Evolutionary conservation across 2,888 invertebrate species (phyloP).

Genomic region (Morinoia aosen): DNA sequence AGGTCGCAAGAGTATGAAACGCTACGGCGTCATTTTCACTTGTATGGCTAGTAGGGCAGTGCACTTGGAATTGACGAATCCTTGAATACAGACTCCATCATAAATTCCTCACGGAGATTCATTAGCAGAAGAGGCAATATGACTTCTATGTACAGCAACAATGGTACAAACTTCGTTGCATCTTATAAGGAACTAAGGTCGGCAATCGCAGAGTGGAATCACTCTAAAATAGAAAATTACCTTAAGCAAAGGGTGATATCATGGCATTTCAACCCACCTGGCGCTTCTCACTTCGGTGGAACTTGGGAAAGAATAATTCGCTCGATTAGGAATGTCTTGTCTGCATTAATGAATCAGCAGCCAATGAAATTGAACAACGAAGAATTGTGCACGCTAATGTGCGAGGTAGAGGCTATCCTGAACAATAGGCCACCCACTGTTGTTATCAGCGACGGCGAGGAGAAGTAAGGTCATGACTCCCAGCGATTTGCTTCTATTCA

Average conservation of each 20-base stretch:
- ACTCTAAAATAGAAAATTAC: not conserved
- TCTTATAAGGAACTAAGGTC: constrained; percentile 35
- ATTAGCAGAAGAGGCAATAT: constrained; percentile 14
- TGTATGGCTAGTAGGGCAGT: constrained; percentile 13
- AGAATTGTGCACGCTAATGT: constrained; percentile 47
- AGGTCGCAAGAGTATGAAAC: constrained; percentile 5
- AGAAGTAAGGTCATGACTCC: no score
- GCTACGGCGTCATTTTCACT: constrained; percentile 33
- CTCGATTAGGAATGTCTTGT: constrained; percentile 20
- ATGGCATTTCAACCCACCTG: constrained; percentile 47
- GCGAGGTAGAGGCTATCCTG: constrained; percentile 53
- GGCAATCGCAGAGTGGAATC: constrained; percentile 20
- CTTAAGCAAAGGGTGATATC: not conserved
- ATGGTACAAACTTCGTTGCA: constrained; percentile 45
- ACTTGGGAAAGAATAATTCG: constrained; percentile 52
- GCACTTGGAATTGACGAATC: constrained; percentile 25
- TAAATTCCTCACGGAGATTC: not conserved
- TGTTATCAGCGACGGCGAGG: no score
- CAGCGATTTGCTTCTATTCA: no score
- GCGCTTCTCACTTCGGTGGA: constrained; percentile 26
- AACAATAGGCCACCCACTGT: constrained; percentile 14
- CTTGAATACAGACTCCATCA: constrained; percentile 29
- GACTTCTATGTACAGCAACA: constrained; percentile 19
- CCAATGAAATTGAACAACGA: constrained; percentile 51
- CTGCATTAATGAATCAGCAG: constrained; percentile 10